Conservation (phyloP, 2,888 invertebrate genomes). For the Candidula unifasciata region DNA sequence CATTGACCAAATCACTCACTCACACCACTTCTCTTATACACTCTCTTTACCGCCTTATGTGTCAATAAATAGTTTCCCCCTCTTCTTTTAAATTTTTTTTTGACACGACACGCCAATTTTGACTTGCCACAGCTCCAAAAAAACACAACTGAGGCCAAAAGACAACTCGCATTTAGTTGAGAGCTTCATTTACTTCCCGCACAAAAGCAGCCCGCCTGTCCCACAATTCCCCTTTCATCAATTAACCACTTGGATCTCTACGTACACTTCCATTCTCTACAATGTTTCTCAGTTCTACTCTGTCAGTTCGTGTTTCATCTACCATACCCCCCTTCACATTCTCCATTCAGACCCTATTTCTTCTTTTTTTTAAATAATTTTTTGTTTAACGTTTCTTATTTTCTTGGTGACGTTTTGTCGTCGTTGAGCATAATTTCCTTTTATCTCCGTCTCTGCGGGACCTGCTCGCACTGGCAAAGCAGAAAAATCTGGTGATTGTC, state of each 20-base stretch:
- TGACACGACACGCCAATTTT: not conserved
- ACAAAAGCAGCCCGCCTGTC: not conserved
- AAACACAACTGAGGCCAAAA: conserved; percentile 5
- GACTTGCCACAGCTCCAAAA: not conserved
- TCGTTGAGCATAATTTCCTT: conserved; percentile 4
- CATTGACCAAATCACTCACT: not conserved
- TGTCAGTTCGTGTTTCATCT: conserved; percentile 6
- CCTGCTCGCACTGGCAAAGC: conserved; percentile 8
- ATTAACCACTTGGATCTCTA: not conserved
- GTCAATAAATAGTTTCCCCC: not conserved
- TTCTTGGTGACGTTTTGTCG: conserved; percentile 12
- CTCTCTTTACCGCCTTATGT: not conserved
- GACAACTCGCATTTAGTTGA: conserved; percentile 31
- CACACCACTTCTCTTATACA: too few relatives aligned
- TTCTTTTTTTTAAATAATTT: not conserved
- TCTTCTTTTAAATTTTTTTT: conserved; percentile 1
- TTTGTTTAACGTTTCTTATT: conserved; percentile 16
- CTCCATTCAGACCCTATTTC: not conserved
- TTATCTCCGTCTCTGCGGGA: conserved; percentile 19
- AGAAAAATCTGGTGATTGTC: conserved; percentile 24
- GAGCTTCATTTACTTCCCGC: conserved; percentile 40
- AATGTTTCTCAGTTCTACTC: not conserved
- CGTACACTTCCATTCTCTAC: not conserved
- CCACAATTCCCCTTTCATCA: conserved; percentile 2
- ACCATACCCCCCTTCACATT: not conserved